Evolutionary conservation across 2,888 invertebrate genomes (phyloP).

Genomic region (Hylaea fasciaria): DNA sequence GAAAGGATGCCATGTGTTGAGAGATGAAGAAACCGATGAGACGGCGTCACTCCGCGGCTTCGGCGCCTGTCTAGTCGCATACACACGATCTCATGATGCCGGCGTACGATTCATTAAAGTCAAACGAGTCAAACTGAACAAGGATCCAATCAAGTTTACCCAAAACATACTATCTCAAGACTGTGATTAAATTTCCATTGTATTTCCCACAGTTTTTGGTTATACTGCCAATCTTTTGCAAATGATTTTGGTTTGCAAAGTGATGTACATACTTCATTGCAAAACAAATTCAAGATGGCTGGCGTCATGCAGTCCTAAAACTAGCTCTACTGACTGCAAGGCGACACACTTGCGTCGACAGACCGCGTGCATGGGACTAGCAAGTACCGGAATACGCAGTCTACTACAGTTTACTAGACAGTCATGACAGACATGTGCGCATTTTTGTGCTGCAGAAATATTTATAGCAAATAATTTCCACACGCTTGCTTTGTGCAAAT

Average conservation of each 20-base stretch:
- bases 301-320: constrained; percentile 27
- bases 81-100: constrained; percentile 13
- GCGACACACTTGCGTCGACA: constrained; percentile 14
- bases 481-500: constrained; percentile 1
- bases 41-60: constrained; percentile 33
- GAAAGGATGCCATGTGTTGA: constrained; percentile 42
- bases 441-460: constrained; percentile 9
- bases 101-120: neutral
- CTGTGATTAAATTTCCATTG: neutral
- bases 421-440: constrained; percentile 18
- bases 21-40: constrained; percentile 38
- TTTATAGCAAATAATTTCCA: neutral
- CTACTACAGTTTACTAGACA: constrained; percentile 21
- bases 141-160: neutral
- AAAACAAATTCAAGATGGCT: constrained; percentile 21
- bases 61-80: constrained; percentile 25
- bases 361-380: constrained; percentile 21
- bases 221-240: neutral
- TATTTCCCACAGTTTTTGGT: neutral
- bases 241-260: constrained; percentile 16
- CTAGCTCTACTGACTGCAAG: constrained; percentile 32
- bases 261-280: constrained; percentile 15
- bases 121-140: neutral
- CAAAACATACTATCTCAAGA: neutral
- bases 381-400: constrained; percentile 18